Conservation (phyloP, 1,140 invertebrate species). For the Micrasema minimum region DNA sequence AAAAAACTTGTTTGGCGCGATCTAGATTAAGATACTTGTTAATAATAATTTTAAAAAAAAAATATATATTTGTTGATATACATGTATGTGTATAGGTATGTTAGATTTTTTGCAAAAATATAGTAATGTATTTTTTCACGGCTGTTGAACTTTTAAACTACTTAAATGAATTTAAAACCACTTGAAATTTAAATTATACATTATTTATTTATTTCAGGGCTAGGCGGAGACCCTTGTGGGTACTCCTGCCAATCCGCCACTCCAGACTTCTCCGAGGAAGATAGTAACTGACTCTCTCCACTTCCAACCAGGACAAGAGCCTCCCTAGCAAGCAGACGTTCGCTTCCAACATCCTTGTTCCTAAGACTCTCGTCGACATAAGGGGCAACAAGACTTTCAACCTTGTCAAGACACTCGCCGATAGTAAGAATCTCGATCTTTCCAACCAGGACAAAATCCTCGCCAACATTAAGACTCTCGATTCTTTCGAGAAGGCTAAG, state of each 20-base stretch:
- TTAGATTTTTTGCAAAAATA: no score
- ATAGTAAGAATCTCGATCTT: no score
- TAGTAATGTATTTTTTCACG: no score
- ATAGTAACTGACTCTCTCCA: neutral
- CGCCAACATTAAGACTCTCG: no score
- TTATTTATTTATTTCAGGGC: slow-evolving; percentile 27
- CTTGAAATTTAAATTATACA: neutral
- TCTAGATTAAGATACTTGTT: neutral
- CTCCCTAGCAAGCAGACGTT: neutral
- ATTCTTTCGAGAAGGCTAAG: neutral
- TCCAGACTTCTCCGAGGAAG: neutral
- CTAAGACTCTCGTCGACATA: neutral
- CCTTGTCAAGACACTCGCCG: no score
- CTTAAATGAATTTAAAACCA: neutral
- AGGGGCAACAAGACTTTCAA: neutral
- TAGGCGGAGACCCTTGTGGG: slow-evolving; percentile 61
- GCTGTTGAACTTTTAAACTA: no score
- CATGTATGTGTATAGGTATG: no score
- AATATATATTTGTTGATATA: no score
- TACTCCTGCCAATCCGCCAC: slow-evolving; percentile 52
- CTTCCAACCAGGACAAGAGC: neutral
- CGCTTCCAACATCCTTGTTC: neutral
- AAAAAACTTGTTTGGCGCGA: neutral
- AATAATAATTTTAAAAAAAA: no score
- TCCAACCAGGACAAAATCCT: no score